These are phyloP conservation scores for Crotalus horridus DNA, from an alignment of 2,113 vertebrate species.

Conservation along the genomic window DNA sequence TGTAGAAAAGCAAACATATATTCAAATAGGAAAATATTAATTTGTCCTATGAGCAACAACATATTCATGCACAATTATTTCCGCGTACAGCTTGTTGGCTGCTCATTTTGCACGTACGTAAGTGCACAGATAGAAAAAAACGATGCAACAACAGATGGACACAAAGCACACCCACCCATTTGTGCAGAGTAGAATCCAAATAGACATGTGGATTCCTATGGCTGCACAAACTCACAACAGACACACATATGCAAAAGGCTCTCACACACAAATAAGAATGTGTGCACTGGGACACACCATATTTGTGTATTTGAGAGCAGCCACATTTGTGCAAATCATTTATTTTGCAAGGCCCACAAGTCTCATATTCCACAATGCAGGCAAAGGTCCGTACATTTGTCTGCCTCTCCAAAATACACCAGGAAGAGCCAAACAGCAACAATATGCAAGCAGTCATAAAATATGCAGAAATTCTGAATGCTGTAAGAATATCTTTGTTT, in stretches of 20 bases:
- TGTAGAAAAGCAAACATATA: not conserved
- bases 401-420: too few species aligned
- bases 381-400: not conserved
- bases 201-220: not conserved
- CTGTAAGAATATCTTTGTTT: not conserved
- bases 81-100: not conserved
- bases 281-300: not conserved
- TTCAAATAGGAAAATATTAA: not conserved
- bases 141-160: not conserved
- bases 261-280: not conserved
- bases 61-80: not conserved
- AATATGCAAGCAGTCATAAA: not conserved
- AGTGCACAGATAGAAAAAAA: not conserved
- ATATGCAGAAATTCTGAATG: not conserved
- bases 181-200: not conserved
- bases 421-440: not conserved
- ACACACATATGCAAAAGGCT: not conserved
- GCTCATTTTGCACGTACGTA: not conserved
- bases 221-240: too few species aligned
- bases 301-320: not conserved
- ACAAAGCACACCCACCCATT: not conserved
- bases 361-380: not conserved
- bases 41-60: not conserved
- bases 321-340: not conserved
- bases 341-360: not conserved